Percentiles rank a stretch among this genome's conserved stretches.
Evolutionary conservation across 1,140 invertebrate species (phyloP).

Genomic region (Micrasema longulum): DNA sequence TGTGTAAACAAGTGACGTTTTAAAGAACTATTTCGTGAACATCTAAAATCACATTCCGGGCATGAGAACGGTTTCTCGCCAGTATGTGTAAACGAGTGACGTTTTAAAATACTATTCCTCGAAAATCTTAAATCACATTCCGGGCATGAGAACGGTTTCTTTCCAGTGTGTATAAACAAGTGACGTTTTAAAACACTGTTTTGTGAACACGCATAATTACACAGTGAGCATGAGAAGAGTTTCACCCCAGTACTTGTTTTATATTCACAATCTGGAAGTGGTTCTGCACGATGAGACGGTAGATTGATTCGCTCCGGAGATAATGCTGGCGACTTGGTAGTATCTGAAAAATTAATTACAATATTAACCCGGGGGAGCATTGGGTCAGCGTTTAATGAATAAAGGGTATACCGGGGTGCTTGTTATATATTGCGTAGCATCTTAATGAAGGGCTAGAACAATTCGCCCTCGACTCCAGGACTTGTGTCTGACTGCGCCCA

Average conservation of each 20-base stretch:
- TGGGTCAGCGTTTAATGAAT: too few relatives aligned
- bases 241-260: not conserved
- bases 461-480: too few relatives aligned
- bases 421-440: too few relatives aligned
- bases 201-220: not conserved
- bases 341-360: too few relatives aligned
- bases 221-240: not conserved
- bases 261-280: too few relatives aligned
- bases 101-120: not conserved
- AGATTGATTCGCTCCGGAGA: too few relatives aligned
- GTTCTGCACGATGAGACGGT: too few relatives aligned
- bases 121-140: not conserved
- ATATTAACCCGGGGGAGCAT: too few relatives aligned
- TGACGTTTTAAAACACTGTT: not conserved
- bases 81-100: not conserved
- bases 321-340: too few relatives aligned
- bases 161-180: not conserved
- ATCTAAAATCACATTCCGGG: not conserved
- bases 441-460: too few relatives aligned
- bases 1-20: not conserved
- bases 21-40: not conserved
- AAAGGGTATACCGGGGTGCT: too few relatives aligned
- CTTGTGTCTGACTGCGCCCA: too few relatives aligned
- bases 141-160: not conserved
- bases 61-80: slow-evolving; percentile 1